These are phyloP conservation scores for Cirrhinus molitorella DNA, from an alignment of 2,797 vertebrate genomes.

Conservation along the genomic window DNA sequence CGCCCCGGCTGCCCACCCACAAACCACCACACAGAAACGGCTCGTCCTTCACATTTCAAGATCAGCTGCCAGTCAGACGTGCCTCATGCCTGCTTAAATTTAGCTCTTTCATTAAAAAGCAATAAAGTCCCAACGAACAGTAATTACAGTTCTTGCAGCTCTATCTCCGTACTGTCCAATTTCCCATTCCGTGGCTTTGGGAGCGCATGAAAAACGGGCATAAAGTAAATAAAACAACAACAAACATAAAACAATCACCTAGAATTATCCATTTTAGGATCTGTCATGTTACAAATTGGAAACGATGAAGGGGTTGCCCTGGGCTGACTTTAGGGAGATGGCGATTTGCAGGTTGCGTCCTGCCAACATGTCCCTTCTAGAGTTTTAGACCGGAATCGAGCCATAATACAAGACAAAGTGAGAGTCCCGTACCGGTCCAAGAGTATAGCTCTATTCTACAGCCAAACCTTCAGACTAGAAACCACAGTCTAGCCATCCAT, in stretches of 20 bases:
- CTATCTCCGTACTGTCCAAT: slow-evolving; percentile 36
- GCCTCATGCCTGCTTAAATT: slow-evolving; percentile 65
- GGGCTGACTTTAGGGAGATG: slow-evolving; percentile 21
- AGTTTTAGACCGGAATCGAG: neutral
- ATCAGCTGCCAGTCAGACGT: slow-evolving; percentile 50
- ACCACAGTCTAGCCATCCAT: slow-evolving; percentile 11
- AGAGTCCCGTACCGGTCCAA: neutral
- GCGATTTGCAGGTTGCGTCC: neutral
- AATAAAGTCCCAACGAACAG: slow-evolving; percentile 70
- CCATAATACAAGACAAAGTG: slow-evolving; percentile 12
- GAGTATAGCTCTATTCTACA: neutral
- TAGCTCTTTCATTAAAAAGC: slow-evolving; percentile 78
- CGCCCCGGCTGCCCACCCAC: neutral
- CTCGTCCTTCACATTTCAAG: slow-evolving; percentile 53
- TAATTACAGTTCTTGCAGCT: slow-evolving; percentile 75
- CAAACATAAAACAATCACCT: slow-evolving; percentile 68
- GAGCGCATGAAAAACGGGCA: slow-evolving; percentile 28
- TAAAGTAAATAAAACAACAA: slow-evolving; percentile 73
- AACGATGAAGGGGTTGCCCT: slow-evolving; percentile 34
- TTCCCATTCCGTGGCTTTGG: slow-evolving; percentile 54
- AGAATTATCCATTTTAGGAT: slow-evolving; percentile 73
- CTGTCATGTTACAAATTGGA: slow-evolving; percentile 74
- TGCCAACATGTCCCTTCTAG: neutral
- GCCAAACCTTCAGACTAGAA: slow-evolving; percentile 8
- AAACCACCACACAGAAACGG: slow-evolving; percentile 65